Evolutionary conservation across 2,113 vertebrate genomes (phyloP).

Genomic region (Oreochromis tanganicae): DNA sequence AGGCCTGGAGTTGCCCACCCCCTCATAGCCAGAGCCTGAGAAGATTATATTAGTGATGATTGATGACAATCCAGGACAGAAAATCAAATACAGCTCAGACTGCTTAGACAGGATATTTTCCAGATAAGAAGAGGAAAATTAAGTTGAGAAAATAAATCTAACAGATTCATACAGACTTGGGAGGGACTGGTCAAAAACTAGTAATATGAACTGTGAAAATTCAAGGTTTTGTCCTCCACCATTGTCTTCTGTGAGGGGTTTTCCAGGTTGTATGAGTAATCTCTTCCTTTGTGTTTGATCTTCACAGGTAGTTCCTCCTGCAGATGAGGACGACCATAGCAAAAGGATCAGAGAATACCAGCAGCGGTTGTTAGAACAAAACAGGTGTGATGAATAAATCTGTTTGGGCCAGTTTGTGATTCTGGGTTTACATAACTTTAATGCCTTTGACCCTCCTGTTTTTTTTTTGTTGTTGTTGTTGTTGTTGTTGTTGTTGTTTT

Average conservation of each 20-base stretch:
- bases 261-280: not conserved
- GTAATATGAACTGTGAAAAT: not conserved
- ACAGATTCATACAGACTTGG: not conserved
- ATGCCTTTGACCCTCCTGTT: not conserved
- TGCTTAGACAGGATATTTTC: not conserved
- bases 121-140: not conserved
- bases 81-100: not conserved
- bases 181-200: not conserved
- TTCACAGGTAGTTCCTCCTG: slow-evolving; percentile 5
- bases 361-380: slow-evolving; percentile 80
- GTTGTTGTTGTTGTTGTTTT: fast-evolving
- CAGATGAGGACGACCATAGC: slow-evolving; percentile 58
- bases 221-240: not conserved
- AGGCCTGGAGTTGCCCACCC: not conserved
- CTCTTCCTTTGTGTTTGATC: not conserved
- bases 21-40: not conserved
- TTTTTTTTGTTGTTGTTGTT: not conserved
- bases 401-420: not conserved
- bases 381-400: slow-evolving; percentile 66
- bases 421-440: not conserved
- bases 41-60: not conserved
- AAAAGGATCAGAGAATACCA: slow-evolving; percentile 76
- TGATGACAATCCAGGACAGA: not conserved
- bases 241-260: not conserved
- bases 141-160: not conserved